phyloP scores from a whole-genome alignment of 2,888 invertebrate genomes.

The Andrena haemorrhoa region DNA sequence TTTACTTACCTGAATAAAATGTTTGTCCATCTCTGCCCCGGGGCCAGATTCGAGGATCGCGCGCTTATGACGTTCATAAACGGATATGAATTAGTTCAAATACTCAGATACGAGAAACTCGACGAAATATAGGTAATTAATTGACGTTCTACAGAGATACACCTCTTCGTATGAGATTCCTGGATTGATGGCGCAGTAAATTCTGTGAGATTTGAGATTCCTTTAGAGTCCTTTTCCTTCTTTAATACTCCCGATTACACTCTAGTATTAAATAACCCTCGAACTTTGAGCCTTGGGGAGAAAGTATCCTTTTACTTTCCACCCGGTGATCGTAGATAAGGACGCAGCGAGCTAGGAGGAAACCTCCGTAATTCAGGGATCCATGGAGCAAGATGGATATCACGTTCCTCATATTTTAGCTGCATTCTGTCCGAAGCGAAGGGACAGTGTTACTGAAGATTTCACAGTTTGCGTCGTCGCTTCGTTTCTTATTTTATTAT shows the following conservation, averaged over 20 bases:
- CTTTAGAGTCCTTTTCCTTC: slow-evolving; percentile 2
- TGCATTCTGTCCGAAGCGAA: background rate
- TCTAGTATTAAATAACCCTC: slow-evolving; percentile 23
- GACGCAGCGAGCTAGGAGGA: slow-evolving; percentile 10
- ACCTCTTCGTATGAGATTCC: background rate
- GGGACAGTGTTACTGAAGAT: background rate
- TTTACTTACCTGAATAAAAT: too few species aligned
- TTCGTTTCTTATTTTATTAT: too few species aligned
- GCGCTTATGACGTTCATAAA: too few species aligned
- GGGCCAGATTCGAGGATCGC: too few species aligned
- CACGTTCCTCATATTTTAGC: slow-evolving; percentile 35
- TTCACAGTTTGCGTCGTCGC: background rate
- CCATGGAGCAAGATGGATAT: slow-evolving; percentile 31
- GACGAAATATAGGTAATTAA: too few species aligned
- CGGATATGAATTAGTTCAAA: background rate
- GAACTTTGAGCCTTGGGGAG: slow-evolving; percentile 40
- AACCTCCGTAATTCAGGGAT: slow-evolving; percentile 43
- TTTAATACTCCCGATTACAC: slow-evolving; percentile 25
- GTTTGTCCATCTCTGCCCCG: too few species aligned
- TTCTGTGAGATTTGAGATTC: slow-evolving; percentile 6
- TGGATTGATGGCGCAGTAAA: background rate
- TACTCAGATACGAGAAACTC: background rate
- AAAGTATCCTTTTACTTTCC: slow-evolving; percentile 50
- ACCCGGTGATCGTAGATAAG: slow-evolving; percentile 32
- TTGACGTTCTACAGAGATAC: background rate